Base-by-base conservation (phyloP, 2,888 invertebrate species). In the Alviniconcha strummeri region DNA sequence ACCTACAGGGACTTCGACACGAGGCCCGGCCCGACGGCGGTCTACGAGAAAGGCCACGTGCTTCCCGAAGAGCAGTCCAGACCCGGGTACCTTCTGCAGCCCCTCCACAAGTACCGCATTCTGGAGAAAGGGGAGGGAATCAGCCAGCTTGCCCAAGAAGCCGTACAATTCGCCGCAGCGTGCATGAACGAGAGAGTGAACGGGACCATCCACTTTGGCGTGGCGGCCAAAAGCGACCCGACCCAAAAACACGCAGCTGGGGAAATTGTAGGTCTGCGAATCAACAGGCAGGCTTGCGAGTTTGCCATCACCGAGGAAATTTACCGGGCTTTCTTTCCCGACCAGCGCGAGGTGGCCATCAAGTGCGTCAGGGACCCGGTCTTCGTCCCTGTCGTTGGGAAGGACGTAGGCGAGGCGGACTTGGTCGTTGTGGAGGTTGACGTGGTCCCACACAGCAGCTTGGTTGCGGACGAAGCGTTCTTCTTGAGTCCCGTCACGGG, bases 341-440 rank as follows among this genome's bases (percentile, higher is more conserved):
- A 84, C 76, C 85, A 87, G 17, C 54, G 80, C 11, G 84, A 85
- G 17, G 79, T 86, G 36, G 86, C 86, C 13, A 72, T 77, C 15
- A 84, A 82, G 71, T 86, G 87, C 69, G 84, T 89, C 13, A 83
- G 87, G 54, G 84, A 85, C 4, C 85, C 86, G 11, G 82, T 85
- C 55, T 89, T 87, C 75, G 83, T 89, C 17, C 85, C 85, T 8
- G 87, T 89, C 36, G 15, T 78, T 67, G 79, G 57, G 2, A 57
- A 80, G 8, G 67, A 81, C 54, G 55, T 67, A 7, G n/a, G 15
- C 5, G 52, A 56, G 17, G 0, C 11, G 8, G 80, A 81, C 4
- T 67, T 84, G 11, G 85, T 76, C 56, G 85, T 89, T 13, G 69
- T 89, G 60, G 88, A 89, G 77, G 78, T 89, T 15, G 88, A 89